Base-by-base conservation (phyloP, 2,888 invertebrate genomes). In the Thereva unica region DNA sequence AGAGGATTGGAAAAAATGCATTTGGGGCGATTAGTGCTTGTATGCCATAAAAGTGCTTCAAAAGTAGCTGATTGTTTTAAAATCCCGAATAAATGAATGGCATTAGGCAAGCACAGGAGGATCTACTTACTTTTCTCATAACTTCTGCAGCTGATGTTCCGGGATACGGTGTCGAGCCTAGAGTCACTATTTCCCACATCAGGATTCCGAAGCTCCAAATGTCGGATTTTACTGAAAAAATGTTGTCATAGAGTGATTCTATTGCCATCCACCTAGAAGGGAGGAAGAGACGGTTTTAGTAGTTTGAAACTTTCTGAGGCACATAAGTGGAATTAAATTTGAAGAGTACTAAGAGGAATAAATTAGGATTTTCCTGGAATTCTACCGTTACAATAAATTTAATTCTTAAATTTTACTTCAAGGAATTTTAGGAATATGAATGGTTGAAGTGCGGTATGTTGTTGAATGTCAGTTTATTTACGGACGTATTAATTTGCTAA, bases 181-280 rank as follows among this genome's bases (percentile, higher is more conserved):
- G 85, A 0, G 97, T 96, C 7, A 96, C 93, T 57, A 97, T 93
- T 82, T 97, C 97, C 97, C 97, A 97, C 75, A 96, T 87, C 7
- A 97, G 84, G 9, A 97, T 90, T 0, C 96, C 96, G 75, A 95
- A 97, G 74, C 95, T 95, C 96, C 96, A 97, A 52, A 96, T 92
- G 78, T 97, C 97, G 1, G 95, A 94, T 80, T 95, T 95, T 2
- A 92, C 89, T 8, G 95, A 93, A 82, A 95, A 97, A 76, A 95
- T 88, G 77, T 95, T 95, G 77, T 97, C 95, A 78, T 93, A 94
- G 1, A 97, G 85, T 1, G 95, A 94, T 76, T 97, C 97, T 0
- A 95, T 94, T 0, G 96, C 94, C 96, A 97, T 96, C 97, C 97
- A 97, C 78, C 95, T 87, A 78, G 1, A 79, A 59, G 35, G 9